phyloP scores from a whole-genome alignment of 1,140 invertebrate genomes.

The Medauroidea extradentata region DNA sequence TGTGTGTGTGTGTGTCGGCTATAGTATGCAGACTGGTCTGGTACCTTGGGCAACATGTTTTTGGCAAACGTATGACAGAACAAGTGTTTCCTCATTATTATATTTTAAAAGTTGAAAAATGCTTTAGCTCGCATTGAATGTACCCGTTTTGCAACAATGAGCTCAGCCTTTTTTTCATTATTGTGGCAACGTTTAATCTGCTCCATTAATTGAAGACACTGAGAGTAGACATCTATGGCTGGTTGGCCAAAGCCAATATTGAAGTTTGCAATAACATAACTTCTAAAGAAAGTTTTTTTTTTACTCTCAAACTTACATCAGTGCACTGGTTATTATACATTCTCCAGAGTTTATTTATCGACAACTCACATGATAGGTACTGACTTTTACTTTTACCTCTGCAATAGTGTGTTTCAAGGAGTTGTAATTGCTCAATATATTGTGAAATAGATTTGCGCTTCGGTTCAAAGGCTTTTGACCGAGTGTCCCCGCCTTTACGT shows the following conservation, averaged over 20 bases:
- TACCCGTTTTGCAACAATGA: slow-evolving; percentile 18
- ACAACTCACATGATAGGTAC: slow-evolving; percentile 9
- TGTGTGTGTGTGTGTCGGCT: too few species aligned
- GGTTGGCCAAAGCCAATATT: slow-evolving; percentile 25
- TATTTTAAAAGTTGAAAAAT: slow-evolving; percentile 34
- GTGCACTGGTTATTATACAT: background rate
- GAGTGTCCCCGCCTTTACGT: background rate
- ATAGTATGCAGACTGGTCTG: slow-evolving; percentile 35
- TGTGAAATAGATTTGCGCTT: slow-evolving; percentile 3
- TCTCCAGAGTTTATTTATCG: slow-evolving; percentile 9
- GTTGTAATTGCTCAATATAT: slow-evolving; percentile 9
- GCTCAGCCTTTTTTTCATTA: slow-evolving; percentile 9
- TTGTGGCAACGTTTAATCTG: slow-evolving; percentile 20
- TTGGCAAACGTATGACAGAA: slow-evolving; percentile 38
- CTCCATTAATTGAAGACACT: slow-evolving; percentile 17
- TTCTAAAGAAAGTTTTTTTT: slow-evolving; percentile 18
- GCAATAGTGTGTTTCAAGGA: slow-evolving; percentile 15
- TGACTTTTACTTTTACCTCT: slow-evolving; percentile 7
- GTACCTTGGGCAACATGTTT: slow-evolving; percentile 38
- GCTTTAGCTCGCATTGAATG: slow-evolving; percentile 31
- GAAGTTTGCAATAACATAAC: slow-evolving; percentile 16
- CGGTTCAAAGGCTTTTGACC: too few species aligned
- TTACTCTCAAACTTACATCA: slow-evolving; percentile 16
- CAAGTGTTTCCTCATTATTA: slow-evolving; percentile 20
- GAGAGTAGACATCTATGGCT: slow-evolving; percentile 22